Evolutionary conservation across 1,140 invertebrate genomes (phyloP).

Genomic region (Parasteatoda tepidariorum): DNA sequence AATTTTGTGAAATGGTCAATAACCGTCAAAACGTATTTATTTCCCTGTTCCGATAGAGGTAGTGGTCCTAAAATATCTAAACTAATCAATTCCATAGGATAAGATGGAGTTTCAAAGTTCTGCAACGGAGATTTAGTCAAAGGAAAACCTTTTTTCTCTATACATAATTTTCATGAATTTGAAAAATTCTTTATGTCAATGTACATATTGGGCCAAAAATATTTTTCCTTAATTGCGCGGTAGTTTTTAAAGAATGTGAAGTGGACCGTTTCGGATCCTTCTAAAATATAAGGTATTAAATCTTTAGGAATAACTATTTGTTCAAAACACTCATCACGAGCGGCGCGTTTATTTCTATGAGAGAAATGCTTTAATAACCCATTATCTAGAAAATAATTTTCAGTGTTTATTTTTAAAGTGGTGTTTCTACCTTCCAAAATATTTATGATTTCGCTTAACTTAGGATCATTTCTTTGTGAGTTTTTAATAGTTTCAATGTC

Average conservation of each 20-base stretch:
- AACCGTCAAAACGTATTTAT: neutral
- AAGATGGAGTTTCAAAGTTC: too few species aligned
- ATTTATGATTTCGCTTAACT: neutral
- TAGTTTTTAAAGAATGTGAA: conserved; percentile 9
- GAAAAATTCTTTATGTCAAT: conserved; percentile 10
- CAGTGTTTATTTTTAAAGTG: neutral
- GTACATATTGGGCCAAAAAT: too few species aligned
- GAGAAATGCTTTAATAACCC: neutral
- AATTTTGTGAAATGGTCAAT: neutral
- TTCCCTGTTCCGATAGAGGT: too few species aligned
- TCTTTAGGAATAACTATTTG: neutral
- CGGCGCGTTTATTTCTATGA: neutral
- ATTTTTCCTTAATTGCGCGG: neutral
- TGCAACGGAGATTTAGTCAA: neutral
- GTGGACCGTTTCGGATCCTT: neutral
- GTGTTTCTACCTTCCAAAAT: neutral
- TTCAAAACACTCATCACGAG: neutral
- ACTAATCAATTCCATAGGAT: too few species aligned
- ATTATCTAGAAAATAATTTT: neutral
- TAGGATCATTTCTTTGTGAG: neutral
- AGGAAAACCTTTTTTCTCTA: neutral
- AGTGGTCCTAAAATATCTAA: too few species aligned
- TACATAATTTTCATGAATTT: neutral
- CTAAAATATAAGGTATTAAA: neutral
- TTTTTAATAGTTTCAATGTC: conserved; percentile 14